A percentile compares a stretch with the other conserved stretches of the same genome.
These are phyloP conservation scores for Rhopalosiphum padi DNA, from an alignment of 1,140 invertebrate genomes.

Conservation along the genomic window DNA sequence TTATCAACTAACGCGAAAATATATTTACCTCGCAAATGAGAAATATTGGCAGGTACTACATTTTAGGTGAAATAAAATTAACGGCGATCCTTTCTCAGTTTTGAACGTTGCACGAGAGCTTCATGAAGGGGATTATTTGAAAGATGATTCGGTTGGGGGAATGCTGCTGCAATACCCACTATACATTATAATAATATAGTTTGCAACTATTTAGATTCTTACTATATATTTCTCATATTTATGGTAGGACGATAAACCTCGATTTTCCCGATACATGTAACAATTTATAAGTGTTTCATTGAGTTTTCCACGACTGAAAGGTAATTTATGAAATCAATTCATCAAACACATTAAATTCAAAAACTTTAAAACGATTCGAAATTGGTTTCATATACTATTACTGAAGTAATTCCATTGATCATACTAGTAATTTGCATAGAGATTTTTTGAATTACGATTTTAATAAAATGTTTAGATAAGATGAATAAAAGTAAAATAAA, in stretches of 20 bases:
- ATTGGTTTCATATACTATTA: neutral
- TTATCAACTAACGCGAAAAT: neutral
- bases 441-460: neutral
- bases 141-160: neutral
- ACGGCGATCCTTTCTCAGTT: neutral
- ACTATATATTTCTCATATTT: neutral
- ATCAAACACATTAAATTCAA: neutral
- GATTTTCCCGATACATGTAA: neutral
- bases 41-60: neutral
- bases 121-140: neutral
- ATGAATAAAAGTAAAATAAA: neutral
- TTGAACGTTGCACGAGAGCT: neutral
- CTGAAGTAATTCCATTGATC: neutral
- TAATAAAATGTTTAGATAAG: neutral
- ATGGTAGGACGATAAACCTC: neutral
- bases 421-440: neutral
- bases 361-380: neutral
- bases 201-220: neutral
- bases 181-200: neutral
- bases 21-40: neutral
- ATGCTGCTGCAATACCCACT: neutral
- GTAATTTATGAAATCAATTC: neutral
- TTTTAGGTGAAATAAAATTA: conserved; percentile 4
- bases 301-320: neutral
- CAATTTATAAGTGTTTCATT: neutral